Percentiles rank a stretch among this genome's conserved stretches.
phyloP scores from a whole-genome alignment of 2,797 vertebrate species.

The Acanthurus tractus region DNA sequence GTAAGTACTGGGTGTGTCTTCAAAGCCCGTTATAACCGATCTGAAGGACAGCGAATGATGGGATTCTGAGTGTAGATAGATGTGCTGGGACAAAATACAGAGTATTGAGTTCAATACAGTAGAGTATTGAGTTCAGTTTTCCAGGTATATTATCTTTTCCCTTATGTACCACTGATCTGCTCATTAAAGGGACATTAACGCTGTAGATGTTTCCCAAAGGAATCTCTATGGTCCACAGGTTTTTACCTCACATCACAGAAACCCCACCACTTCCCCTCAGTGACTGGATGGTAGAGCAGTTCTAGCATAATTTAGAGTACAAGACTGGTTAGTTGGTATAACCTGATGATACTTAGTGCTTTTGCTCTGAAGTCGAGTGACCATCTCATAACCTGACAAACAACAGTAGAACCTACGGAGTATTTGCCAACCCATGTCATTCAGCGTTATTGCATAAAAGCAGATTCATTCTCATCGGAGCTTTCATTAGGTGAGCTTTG shows the following conservation, averaged over 20 bases:
- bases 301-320: too few species aligned
- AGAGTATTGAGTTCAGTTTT: too few species aligned
- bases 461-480: background rate
- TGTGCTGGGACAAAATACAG: too few species aligned
- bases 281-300: background rate
- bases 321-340: background rate
- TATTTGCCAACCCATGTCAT: too few species aligned
- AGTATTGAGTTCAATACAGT: too few species aligned
- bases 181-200: background rate
- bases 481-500: constrained; percentile 4
- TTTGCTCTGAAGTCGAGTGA: background rate
- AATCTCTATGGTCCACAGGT: background rate
- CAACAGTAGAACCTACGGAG: background rate
- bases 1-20: constrained; percentile 41
- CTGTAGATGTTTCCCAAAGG: background rate
- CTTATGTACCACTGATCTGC: background rate
- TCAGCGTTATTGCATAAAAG: background rate
- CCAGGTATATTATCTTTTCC: too few species aligned
- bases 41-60: background rate
- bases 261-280: background rate
- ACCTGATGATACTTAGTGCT: background rate
- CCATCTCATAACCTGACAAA: background rate
- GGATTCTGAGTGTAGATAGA: background rate
- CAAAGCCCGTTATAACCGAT: background rate
- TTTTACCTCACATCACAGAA: background rate